phyloP scores from a whole-genome alignment of 2,113 vertebrate genomes.

The Nettapus auritus region DNA sequence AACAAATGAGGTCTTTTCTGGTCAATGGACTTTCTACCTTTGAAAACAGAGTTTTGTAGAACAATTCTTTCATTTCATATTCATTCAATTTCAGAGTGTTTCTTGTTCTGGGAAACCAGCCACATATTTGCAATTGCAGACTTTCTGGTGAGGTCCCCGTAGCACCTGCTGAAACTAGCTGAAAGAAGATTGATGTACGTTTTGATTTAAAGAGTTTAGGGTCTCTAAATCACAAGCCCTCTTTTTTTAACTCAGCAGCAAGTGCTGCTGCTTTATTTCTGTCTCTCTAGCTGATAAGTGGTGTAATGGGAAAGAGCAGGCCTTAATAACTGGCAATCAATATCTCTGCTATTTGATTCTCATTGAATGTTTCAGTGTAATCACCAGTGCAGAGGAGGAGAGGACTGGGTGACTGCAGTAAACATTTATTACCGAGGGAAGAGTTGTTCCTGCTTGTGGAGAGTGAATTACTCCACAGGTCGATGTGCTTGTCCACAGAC shows the following conservation, averaged over 20 bases:
- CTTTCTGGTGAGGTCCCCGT: background rate
- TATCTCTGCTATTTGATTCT: background rate
- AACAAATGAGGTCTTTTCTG: background rate
- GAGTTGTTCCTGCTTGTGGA: background rate
- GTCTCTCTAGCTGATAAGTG: background rate
- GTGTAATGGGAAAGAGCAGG: background rate
- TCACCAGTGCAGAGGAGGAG: background rate
- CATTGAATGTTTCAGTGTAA: background rate
- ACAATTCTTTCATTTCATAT: background rate
- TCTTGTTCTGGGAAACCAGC: background rate
- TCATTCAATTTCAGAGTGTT: background rate
- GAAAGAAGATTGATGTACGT: background rate
- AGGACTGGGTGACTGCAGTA: background rate
- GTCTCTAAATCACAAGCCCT: constrained; percentile 5
- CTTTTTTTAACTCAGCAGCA: background rate
- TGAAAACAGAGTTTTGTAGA: background rate
- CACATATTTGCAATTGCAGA: background rate
- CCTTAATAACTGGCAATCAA: background rate
- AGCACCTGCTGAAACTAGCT: background rate
- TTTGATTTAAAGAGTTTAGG: background rate
- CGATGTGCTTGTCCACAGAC: constrained; percentile 23
- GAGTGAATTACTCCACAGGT: background rate
- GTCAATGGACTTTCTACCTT: background rate
- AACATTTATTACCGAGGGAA: background rate
- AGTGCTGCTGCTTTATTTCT: background rate